Base-by-base conservation (phyloP, 53 echinoderm and acorn worm genomes). In the Stichopus horrens region DNA sequence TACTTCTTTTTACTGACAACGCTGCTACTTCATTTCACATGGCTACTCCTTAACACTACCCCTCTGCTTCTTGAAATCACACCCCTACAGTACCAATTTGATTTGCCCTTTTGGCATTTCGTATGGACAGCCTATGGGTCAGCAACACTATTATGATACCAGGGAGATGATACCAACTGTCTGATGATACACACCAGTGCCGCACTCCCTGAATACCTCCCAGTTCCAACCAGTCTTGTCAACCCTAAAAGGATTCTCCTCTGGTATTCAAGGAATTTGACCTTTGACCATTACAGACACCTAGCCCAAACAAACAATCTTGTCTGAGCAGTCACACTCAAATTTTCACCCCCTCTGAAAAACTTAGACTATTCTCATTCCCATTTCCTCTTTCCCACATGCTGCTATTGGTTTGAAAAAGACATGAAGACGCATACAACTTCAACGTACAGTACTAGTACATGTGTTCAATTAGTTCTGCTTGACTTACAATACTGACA, bases 161-260 rank as follows among this genome's bases (percentile, higher is more conserved):
- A 9, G 8, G 59, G 8, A 59, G 59, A 11, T 11, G 8, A 59
- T 59, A 59, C 37, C 37, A 37, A 37, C 37, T 37, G 37, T 37
- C 37, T 37, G 37, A 37, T 37, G 37, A 37, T 37, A 37, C 37
- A 37, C 37, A 37, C 37, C 37, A 37, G 37, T 2, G 0, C 37
- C 37, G 2, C 37, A 37, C 37, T 37, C 37, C 0, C 37, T 37
- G 37, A 59, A 9, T 59, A 59, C 59, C 59, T 59, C 59, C 1
- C 2, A 8, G 0, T 59, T 71, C 18, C 18, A 18, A n/a, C 19
- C 71, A 37, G 37, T 37, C 37, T 37, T 71, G 7, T 71, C 57
- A 81, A 21, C 81, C 81, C 81, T 81, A 81, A 81, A 81, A 81
- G 58, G 81, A 58, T 81, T 58, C 58, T 58, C 58, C 81, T 58